Evolutionary conservation across 2,113 vertebrate species (phyloP), one percentile per base, ranked within the genome.

Genomic region (Zootoca vivipara): DNA sequence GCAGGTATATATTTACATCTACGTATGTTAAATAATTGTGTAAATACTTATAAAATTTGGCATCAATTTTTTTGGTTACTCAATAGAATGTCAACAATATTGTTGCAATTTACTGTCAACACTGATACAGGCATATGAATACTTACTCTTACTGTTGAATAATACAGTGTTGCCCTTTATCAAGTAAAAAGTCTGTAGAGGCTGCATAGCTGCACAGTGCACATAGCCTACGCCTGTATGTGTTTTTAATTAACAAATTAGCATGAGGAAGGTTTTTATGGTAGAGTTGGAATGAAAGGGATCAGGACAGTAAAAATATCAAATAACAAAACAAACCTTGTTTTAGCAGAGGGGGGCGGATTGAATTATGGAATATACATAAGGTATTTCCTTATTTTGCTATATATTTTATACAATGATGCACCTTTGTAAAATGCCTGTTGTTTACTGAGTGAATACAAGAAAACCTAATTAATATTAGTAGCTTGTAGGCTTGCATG

Each of bases 401-500:
- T 86, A 38, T 9, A 3, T 75, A 81, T 78, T 65, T 77, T n/a
- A 40, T 28, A 90, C 0, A 0, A 87, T 46, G 2, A 82, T 87
- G 16, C 62, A 84, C 87, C 88, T 0, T 87, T 85, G 80, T 38
- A 56, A 88, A 89, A 78, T 81, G 22, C 86, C 28, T 85, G 89
- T 20, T 75, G 4, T 75, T 64, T n/a, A 72, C 74, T 56, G 82
- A 78, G 6, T 64, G 38, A 18, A 22, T 52, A 56, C 87, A 30
- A 35, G 67, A 70, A 91, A 86, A 5, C 13, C 69, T 74, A 67
- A 88, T 87, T 92, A 91, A 90, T n/a, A 92, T 81, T 65, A 92
- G 46, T 30, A 87, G 7, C 46, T 72, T 72, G 40, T 52, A 38
- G 24, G 88, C 75, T 79, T 85, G 69, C 40, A 85, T 22, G 13